Evolutionary conservation across 1,140 invertebrate species (phyloP), one percentile per base, ranked within the genome.

Genomic region (Drosophila leontia): DNA sequence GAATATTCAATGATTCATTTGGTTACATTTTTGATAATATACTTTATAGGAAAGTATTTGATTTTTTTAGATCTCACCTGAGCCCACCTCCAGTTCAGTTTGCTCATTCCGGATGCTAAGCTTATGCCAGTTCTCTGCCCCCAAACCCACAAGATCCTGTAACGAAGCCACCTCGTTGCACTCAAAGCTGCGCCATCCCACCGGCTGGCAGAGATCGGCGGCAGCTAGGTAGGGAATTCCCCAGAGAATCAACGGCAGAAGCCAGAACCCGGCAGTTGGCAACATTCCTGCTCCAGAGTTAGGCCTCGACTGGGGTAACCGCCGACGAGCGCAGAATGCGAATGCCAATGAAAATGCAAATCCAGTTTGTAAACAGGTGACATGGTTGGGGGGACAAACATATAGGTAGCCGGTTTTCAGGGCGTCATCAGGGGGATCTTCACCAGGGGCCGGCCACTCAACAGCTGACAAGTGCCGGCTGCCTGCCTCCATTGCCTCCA

Each of bases 211-310:
- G 3, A 55, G n/a, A 68, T 70, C 67, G 26, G 75, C 61, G 8
- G 60, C 61, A 37, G 37, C 37, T 9, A 37, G 45, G 0, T 2
- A 17, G 47, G 53, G 51, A 8, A 78, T 8, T n/a, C 45, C 44
- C 55, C 70, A 68, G 11, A 88, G 48, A 50, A 41, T 64, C 56
- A 60, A 7, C 23, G 35, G 7, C 44, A 68, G 29, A 59, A 76
- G 23, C 50, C 57, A 56, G 26, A 48, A 48, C 47, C 68, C 45
- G 39, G 42, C 47, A 57, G 51, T 58, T 15, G 37, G 61, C 80
- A 67, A 83, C 83, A 87, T 87, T 69, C 68, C 72, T 59, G 55
- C 48, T 62, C 58, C 64, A 77, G 53, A 63, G 80, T 60, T 71
- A 29, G 55, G 29, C 35, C 48, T n/a, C 41, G 45, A 87, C 84